phyloP scores from a whole-genome alignment of 2,113 vertebrate species.

The Rhabdornis inornatus region DNA sequence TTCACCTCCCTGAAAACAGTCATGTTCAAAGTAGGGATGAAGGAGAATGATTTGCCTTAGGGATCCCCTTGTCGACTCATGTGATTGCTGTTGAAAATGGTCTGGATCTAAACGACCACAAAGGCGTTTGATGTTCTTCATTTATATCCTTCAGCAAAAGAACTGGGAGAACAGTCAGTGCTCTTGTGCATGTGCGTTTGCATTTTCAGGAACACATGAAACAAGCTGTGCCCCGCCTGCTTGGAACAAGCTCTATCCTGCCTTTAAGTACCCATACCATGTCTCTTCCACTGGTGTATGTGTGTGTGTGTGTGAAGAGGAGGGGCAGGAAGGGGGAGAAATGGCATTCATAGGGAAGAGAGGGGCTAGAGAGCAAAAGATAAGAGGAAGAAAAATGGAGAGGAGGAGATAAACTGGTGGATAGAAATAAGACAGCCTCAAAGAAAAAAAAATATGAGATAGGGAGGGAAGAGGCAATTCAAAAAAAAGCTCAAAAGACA shows the following conservation, averaged over 20 bases:
- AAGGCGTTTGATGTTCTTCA: slow-evolving; percentile 51
- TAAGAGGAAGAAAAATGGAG: background rate
- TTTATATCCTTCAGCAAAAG: slow-evolving; percentile 58
- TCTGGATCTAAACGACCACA: slow-evolving; percentile 61
- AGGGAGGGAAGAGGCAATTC: background rate
- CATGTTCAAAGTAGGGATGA: background rate
- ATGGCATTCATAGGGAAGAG: background rate
- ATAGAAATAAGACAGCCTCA: background rate
- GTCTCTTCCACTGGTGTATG: background rate
- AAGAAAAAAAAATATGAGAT: background rate
- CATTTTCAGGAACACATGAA: slow-evolving; percentile 58
- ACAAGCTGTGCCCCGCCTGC: slow-evolving; percentile 32
- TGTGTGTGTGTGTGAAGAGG: background rate
- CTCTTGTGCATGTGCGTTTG: background rate
- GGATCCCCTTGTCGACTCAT: slow-evolving; percentile 40
- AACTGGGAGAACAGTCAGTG: slow-evolving; percentile 47
- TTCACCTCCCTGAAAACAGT: slow-evolving; percentile 37
- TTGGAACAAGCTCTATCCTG: slow-evolving; percentile 54
- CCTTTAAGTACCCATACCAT: background rate
- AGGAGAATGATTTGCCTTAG: slow-evolving; percentile 45
- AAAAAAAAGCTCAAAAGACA: background rate
- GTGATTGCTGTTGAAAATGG: slow-evolving; percentile 46
- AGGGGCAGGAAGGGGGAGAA: background rate
- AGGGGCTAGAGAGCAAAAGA: background rate
- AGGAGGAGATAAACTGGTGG: background rate